Percentiles rank a stretch among this genome's conserved stretches.
Evolutionary conservation across 1,140 invertebrate genomes (phyloP).

Genomic region (Sarcophaga peregrina): DNA sequence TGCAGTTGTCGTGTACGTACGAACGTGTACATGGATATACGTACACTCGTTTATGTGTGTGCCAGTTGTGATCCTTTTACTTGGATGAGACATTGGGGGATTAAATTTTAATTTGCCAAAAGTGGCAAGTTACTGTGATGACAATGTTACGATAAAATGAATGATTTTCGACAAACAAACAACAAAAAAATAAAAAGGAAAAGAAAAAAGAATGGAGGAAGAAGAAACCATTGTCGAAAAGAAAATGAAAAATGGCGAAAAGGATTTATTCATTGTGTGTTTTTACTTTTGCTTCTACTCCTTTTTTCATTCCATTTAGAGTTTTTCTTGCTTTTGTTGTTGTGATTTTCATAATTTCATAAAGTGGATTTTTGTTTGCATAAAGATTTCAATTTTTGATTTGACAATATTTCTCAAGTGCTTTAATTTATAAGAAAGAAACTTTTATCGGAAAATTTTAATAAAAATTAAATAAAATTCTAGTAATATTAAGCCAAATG

Average conservation of each 20-base stretch:
- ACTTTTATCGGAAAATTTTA: too few species aligned
- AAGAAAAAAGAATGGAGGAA: background rate
- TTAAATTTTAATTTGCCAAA: constrained; percentile 41
- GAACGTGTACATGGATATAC: background rate
- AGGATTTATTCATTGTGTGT: too few species aligned
- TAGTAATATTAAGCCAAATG: too few species aligned
- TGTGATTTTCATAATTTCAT: constrained; percentile 9
- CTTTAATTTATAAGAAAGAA: too few species aligned
- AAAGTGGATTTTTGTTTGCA: constrained; percentile 1
- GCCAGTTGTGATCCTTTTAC: background rate
- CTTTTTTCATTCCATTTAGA: background rate
- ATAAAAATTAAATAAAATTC: too few species aligned
- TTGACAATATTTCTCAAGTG: too few species aligned
- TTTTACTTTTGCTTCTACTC: too few species aligned
- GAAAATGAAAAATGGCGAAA: too few species aligned
- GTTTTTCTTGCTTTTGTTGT: background rate
- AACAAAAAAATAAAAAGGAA: background rate
- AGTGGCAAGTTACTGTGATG: constrained; percentile 35
- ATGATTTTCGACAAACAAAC: background rate
- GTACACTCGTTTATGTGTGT: background rate
- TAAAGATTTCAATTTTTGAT: constrained; percentile 3
- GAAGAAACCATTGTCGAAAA: too few species aligned
- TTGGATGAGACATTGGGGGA: constrained; percentile 29
- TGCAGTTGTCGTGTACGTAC: constrained; percentile 13
- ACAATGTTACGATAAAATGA: constrained; percentile 36